Conservation (phyloP, 2,113 vertebrate species). For the Urocynchramus pylzowi region DNA sequence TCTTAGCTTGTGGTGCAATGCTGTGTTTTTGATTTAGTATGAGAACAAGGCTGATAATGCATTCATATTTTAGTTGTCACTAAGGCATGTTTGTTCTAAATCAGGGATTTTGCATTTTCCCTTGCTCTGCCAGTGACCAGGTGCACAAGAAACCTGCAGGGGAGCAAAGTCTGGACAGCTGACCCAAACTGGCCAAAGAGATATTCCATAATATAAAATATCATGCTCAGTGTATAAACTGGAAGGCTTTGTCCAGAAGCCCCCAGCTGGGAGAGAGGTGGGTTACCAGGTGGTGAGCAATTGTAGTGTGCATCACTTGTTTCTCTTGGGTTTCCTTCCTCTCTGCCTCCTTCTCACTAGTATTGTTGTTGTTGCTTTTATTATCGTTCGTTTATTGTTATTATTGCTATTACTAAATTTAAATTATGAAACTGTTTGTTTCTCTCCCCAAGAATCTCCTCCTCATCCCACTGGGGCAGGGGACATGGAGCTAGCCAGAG, state of each 20-base stretch:
- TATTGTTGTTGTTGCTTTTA: not conserved
- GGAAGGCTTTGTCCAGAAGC: not conserved
- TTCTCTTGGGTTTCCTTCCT: not conserved
- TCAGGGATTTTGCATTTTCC: not conserved
- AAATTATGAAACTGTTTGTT: not conserved
- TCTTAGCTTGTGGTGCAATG: too few species aligned
- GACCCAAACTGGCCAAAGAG: not conserved
- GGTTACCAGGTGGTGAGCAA: not conserved
- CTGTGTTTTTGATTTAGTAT: not conserved
- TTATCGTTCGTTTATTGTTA: not conserved
- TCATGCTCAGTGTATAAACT: not conserved
- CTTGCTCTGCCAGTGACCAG: not conserved
- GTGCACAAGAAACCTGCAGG: accelerated
- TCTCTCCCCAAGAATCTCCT: not conserved
- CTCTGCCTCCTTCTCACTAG: not conserved
- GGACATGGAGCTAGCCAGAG: accelerated
- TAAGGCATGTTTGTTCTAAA: not conserved
- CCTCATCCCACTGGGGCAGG: not conserved
- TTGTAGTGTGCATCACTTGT: not conserved
- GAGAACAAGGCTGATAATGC: not conserved
- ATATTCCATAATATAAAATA: not conserved
- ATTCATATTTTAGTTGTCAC: not conserved
- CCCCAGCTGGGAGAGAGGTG: not conserved
- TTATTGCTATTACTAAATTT: not conserved
- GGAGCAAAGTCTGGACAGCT: not conserved